Evolutionary conservation across 1,140 invertebrate species (phyloP).

Genomic region (Venturia canescens): DNA sequence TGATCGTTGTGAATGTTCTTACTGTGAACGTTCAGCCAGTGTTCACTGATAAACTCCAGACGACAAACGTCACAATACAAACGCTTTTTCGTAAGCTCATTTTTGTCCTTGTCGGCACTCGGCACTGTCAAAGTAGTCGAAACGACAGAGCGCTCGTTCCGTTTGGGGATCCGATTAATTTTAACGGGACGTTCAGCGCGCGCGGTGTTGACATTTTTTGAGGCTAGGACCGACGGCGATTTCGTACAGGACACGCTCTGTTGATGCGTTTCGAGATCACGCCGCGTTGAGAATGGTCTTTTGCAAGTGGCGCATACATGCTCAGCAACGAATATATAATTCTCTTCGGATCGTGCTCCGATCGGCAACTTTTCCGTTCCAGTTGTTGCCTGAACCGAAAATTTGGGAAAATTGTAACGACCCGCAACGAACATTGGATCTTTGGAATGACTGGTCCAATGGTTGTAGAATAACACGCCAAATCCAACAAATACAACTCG

Average conservation of each 20-base stretch:
- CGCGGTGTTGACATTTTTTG: neutral
- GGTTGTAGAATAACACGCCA: constrained; percentile 66
- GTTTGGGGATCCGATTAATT: too few relatives aligned
- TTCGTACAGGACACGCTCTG: neutral
- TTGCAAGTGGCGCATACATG: constrained; percentile 67
- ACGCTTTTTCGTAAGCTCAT: neutral
- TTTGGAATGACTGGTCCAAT: constrained; percentile 69
- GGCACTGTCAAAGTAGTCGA: too few relatives aligned
- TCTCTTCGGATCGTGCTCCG: constrained; percentile 44
- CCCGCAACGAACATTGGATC: constrained; percentile 64
- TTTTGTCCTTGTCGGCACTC: too few relatives aligned
- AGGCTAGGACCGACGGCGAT: neutral
- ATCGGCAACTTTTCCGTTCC: constrained; percentile 26
- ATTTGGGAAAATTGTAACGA: constrained; percentile 64
- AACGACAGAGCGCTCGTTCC: too few relatives aligned
- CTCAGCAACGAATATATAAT: constrained; percentile 68
- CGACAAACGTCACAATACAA: neutral
- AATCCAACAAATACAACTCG: constrained; percentile 68
- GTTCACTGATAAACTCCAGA: neutral
- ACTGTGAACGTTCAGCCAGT: neutral
- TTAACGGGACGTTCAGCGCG: neutral
- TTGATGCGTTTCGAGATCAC: constrained; percentile 57
- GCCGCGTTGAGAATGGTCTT: constrained; percentile 56
- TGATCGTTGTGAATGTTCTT: neutral
- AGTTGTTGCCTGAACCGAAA: constrained; percentile 47